Percentiles rank a stretch among this genome's conserved stretches.
phyloP scores from a whole-genome alignment of 2,797 vertebrate species.

The Alouatta caraya region DNA sequence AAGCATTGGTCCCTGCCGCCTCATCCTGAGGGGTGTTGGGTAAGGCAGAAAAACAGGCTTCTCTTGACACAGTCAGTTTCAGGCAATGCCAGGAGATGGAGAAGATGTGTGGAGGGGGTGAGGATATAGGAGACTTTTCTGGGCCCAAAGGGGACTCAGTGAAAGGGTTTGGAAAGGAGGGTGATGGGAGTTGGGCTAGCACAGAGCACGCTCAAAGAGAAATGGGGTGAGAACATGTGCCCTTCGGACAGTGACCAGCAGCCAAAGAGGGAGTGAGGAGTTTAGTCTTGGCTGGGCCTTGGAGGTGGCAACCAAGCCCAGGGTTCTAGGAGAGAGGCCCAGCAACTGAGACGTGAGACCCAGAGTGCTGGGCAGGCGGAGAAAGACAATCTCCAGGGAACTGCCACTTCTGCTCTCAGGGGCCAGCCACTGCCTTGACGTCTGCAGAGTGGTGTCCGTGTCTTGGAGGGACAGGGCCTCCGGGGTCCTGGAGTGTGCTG shows the following conservation, averaged over 20 bases:
- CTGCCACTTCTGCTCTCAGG: neutral
- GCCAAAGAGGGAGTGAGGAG: neutral
- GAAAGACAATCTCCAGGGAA: neutral
- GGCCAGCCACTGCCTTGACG: neutral
- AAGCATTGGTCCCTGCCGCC: neutral
- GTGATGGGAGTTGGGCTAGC: too few relatives aligned
- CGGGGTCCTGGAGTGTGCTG: neutral
- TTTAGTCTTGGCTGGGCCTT: neutral
- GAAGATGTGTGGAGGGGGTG: neutral
- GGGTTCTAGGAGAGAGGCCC: neutral
- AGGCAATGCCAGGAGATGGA: neutral
- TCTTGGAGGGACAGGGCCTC: neutral
- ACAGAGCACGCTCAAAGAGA: fast-evolving
- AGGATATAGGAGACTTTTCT: neutral
- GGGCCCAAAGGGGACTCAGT: neutral
- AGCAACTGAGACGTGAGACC: neutral
- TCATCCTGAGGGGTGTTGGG: neutral
- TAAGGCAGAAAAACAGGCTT: neutral
- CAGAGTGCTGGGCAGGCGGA: neutral
- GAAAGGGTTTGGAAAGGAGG: neutral
- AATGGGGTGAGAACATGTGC: neutral
- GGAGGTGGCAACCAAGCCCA: neutral
- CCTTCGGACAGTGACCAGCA: neutral
- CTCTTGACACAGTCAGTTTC: neutral
- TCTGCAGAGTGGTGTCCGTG: neutral